Conservation (phyloP, 2,797 vertebrate species). For the Myotis findleyi region DNA sequence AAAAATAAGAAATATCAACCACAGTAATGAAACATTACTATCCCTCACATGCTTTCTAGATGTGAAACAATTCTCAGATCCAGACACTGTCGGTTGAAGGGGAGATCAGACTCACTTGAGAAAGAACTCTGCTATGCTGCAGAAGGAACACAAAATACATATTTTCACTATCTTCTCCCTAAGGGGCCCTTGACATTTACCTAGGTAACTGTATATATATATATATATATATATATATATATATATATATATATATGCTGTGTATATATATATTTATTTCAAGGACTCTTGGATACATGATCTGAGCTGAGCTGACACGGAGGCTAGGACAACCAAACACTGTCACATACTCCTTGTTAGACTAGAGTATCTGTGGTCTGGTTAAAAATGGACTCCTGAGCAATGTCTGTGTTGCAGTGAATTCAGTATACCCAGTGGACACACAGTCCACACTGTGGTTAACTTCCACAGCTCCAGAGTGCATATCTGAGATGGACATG, state of each 20-base stretch:
- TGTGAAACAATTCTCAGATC: not conserved
- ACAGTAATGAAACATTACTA: not conserved
- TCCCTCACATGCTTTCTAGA: not conserved
- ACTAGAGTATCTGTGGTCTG: too few relatives aligned
- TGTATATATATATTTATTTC: too few relatives aligned
- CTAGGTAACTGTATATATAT: not conserved
- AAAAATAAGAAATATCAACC: not conserved
- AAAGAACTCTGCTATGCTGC: not conserved
- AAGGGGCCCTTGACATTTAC: not conserved
- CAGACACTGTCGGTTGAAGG: not conserved
- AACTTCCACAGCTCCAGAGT: not conserved
- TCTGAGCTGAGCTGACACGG: not conserved
- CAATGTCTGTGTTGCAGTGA: not conserved
- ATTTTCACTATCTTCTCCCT: not conserved
- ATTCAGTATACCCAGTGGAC: not conserved
- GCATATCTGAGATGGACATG: not conserved
- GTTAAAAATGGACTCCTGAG: not conserved
- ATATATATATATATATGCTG: too few relatives aligned
- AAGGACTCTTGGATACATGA: not conserved
- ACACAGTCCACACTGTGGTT: not conserved
- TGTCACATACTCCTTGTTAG: not conserved
- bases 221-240: too few relatives aligned
- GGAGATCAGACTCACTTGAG: not conserved
- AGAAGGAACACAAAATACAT: not conserved
- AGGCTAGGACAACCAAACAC: not conserved